phyloP scores from a whole-genome alignment of 2,797 vertebrate species.

The Peromyscus aztecus region DNA sequence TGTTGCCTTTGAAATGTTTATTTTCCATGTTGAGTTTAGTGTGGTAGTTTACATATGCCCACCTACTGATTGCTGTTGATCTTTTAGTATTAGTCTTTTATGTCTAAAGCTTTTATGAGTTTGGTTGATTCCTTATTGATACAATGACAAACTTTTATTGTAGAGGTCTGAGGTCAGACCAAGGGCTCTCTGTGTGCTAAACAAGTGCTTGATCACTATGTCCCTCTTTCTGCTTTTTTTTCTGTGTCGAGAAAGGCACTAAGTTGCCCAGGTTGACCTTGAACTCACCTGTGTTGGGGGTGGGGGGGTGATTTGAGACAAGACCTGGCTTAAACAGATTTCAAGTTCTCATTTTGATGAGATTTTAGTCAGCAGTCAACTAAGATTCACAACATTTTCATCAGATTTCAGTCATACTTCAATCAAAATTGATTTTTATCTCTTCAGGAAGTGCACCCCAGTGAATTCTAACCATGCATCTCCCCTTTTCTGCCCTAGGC shows the following conservation, averaged over 20 bases:
- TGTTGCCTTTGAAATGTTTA: constrained; percentile 21
- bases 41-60: neutral
- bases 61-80: neutral
- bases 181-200: neutral
- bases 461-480: neutral
- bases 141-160: neutral
- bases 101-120: constrained; percentile 7
- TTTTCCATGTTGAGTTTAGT: neutral
- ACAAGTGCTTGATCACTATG: neutral
- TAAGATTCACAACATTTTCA: constrained; percentile 23
- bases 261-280: neutral
- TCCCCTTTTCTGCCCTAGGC: neutral
- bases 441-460: neutral
- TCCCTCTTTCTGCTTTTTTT: neutral
- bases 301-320: neutral
- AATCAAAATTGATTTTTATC: constrained; percentile 34
- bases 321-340: neutral
- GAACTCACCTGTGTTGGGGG: neutral
- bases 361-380: constrained; percentile 39
- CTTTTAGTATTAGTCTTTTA: neutral
- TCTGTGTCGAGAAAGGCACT: neutral
- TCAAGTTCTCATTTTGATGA: constrained; percentile 37
- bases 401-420: constrained; percentile 10
- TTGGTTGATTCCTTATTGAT: constrained; percentile 36
- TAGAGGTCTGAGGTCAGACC: neutral